Conservation (phyloP, 2,888 invertebrate species). For the Xestia sexstrigata region DNA sequence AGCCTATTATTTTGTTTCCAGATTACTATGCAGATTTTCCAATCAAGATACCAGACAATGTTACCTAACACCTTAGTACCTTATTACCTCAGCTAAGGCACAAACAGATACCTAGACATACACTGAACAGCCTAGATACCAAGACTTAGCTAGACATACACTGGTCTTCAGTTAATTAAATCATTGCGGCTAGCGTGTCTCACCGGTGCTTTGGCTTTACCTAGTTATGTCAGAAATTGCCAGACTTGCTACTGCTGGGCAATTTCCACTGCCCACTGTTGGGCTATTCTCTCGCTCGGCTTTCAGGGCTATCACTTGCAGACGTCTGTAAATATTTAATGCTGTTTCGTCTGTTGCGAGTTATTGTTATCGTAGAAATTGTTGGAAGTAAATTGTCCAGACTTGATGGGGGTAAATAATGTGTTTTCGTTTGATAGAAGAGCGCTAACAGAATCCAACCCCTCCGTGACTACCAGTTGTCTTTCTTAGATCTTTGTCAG, state of each 20-base stretch:
- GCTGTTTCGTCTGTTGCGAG: conserved; percentile 2
- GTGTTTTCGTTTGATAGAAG: background rate
- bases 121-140: conserved; percentile 3
- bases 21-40: conserved; percentile 46
- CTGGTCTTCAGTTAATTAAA: conserved; percentile 55
- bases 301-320: conserved; percentile 31
- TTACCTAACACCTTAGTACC: conserved; percentile 5
- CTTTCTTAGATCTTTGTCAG: background rate
- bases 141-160: conserved; percentile 24
- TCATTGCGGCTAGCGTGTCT: conserved; percentile 49
- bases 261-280: conserved; percentile 15
- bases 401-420: background rate
- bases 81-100: conserved; percentile 21
- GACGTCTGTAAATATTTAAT: conserved; percentile 38
- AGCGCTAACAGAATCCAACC: background rate
- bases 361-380: conserved; percentile 15
- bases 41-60: conserved; percentile 33
- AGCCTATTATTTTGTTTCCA: background rate
- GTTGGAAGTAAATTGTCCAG: conserved; percentile 6
- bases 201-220: conserved; percentile 33
- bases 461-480: background rate
- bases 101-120: conserved; percentile 21
- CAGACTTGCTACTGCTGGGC: background rate
- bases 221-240: conserved; percentile 42
- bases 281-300: conserved; percentile 30